phyloP scores from a whole-genome alignment of 2,888 invertebrate genomes.

The Trachelus stipa region DNA sequence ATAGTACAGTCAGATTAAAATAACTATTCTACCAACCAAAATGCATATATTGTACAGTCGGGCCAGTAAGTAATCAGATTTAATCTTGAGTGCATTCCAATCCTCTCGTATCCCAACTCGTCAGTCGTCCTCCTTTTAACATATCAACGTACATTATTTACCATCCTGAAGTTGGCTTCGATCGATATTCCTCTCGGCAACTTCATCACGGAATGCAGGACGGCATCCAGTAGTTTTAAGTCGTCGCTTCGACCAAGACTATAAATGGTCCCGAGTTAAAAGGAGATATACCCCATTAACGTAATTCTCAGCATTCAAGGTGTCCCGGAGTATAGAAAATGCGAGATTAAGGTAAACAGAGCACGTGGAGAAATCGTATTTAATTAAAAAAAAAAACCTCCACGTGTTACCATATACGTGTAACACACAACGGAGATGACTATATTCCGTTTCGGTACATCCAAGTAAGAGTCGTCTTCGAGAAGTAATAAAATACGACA shows the following conservation, averaged over 20 bases:
- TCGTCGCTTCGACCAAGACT: neutral
- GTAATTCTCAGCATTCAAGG: neutral
- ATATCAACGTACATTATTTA: neutral
- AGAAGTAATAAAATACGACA: neutral
- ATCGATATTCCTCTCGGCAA: conserved; percentile 4
- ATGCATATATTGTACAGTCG: neutral
- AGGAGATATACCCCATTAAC: neutral
- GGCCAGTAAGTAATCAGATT: neutral
- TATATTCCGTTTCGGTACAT: neutral
- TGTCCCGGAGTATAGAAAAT: neutral
- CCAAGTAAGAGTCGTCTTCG: neutral
- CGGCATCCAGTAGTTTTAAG: neutral
- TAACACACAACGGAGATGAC: neutral
- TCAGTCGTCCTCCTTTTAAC: neutral
- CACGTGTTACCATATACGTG: neutral
- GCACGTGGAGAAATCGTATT: neutral
- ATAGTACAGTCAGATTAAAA: neutral
- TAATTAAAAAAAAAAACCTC: neutral
- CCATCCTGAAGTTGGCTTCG: neutral
- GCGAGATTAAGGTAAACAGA: neutral
- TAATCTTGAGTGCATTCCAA: neutral
- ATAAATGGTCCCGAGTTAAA: neutral
- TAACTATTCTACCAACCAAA: neutral
- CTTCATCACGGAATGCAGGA: neutral
- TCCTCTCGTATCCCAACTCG: neutral